Percentiles rank a stretch among this genome's conserved stretches.
Evolutionary conservation across 2,797 vertebrate species (phyloP).

Genomic region (Anisognathus igniventris): DNA sequence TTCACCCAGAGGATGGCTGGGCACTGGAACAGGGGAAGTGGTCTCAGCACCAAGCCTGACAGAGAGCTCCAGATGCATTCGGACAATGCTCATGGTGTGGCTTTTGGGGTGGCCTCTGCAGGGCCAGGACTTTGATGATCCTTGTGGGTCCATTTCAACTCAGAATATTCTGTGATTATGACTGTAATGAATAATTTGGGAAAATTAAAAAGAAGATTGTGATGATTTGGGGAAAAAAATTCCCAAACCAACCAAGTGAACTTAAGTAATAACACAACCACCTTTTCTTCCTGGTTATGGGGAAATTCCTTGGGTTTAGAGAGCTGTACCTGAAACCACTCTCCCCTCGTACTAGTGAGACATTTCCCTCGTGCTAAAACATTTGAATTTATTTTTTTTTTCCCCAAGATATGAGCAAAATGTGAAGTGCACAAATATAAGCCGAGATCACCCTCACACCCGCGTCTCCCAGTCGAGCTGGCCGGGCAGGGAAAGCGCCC

Average conservation of each 20-base stretch:
- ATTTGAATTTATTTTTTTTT: background rate
- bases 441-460: rapidly evolving
- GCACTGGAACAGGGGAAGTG: background rate
- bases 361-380: background rate
- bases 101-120: no score
- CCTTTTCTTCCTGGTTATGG: background rate
- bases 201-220: background rate
- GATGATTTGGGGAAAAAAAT: background rate
- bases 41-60: background rate
- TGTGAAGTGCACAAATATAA: rapidly evolving
- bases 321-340: background rate
- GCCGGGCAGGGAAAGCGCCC: no score
- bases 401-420: background rate
- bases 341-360: rapidly evolving
- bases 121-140: background rate
- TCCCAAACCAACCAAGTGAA: background rate
- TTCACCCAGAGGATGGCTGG: background rate
- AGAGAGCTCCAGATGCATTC: background rate
- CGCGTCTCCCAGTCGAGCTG: rapidly evolving
- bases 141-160: background rate
- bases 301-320: background rate
- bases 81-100: background rate
- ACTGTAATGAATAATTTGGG: background rate
- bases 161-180: background rate
- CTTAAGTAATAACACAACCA: background rate